phyloP scores from a whole-genome alignment of 2,113 vertebrate genomes.

The Gallinago media region DNA sequence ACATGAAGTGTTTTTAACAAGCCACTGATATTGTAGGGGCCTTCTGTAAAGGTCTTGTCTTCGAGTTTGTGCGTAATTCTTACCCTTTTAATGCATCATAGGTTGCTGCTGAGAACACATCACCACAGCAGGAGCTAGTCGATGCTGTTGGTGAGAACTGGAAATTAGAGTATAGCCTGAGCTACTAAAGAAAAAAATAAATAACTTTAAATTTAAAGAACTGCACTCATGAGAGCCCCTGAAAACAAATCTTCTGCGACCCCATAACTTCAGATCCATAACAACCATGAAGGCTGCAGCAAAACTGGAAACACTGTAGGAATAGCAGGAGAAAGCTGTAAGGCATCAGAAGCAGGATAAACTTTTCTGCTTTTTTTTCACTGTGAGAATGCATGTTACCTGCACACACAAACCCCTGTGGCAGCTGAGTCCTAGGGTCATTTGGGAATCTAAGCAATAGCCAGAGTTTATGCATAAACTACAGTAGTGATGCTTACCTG shows the following conservation, averaged over 20 bases:
- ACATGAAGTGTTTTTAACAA: not conserved
- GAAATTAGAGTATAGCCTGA: not conserved
- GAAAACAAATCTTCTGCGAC: not conserved
- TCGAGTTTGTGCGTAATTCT: not conserved
- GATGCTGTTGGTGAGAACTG: not conserved
- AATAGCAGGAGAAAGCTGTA: not conserved
- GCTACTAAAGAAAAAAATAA: not conserved
- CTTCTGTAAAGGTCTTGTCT: not conserved
- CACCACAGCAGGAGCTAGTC: not conserved
- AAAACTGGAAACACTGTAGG: not conserved
- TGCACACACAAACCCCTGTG: rapidly evolving
- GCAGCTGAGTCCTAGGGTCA: not conserved
- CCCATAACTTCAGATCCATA: not conserved
- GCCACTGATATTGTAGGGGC: not conserved
- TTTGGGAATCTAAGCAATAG: not conserved
- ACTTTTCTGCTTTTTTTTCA: not conserved
- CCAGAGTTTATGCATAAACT: not conserved
- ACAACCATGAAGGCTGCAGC: not conserved
- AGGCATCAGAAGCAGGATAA: not conserved
- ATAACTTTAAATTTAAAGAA: not conserved
- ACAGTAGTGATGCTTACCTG: not conserved
- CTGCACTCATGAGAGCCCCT: not conserved
- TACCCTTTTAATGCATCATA: not conserved
- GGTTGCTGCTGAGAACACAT: not conserved
- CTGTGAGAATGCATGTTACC: rapidly evolving